Evolutionary conservation across 2,113 vertebrate species (phyloP).

Genomic region (Hyperoodon ampullatus): DNA sequence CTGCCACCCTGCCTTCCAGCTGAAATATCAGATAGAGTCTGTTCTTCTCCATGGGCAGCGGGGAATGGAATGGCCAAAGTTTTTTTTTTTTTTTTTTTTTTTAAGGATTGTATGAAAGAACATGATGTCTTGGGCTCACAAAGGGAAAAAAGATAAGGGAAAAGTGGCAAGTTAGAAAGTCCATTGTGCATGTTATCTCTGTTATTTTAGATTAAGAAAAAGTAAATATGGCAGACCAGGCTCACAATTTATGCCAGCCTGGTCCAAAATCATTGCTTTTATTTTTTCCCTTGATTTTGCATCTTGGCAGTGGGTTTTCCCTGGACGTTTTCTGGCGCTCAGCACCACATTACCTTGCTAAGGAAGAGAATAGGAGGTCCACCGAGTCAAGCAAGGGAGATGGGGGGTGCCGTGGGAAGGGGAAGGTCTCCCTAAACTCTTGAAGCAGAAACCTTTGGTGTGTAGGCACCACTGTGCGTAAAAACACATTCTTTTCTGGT

Average conservation of each 20-base stretch:
- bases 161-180: conserved; percentile 53
- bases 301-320: conserved; percentile 50
- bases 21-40: conserved; percentile 77
- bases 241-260: conserved; percentile 61
- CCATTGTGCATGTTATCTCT: conserved; percentile 79
- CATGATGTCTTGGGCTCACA: conserved; percentile 66
- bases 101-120: conserved; percentile 73
- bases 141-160: conserved; percentile 73
- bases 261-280: conserved; percentile 59
- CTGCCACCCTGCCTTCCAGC: conserved; percentile 77
- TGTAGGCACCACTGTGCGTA: not conserved
- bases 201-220: conserved; percentile 76
- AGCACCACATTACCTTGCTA: not conserved
- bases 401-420: too few species aligned
- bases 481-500: not conserved
- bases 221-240: conserved; percentile 42
- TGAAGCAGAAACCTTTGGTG: not conserved
- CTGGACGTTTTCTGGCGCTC: not conserved
- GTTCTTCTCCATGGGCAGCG: conserved; percentile 63
- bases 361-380: not conserved
- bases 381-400: not conserved
- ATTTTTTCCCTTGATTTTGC: conserved; percentile 35
- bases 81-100: conserved; percentile 11
- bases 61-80: conserved; percentile 25
- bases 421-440: not conserved